Percentiles rank a stretch among this genome's conserved stretches.
Conservation (phyloP, 2,113 vertebrate species). For the Globicephala melas region DNA sequence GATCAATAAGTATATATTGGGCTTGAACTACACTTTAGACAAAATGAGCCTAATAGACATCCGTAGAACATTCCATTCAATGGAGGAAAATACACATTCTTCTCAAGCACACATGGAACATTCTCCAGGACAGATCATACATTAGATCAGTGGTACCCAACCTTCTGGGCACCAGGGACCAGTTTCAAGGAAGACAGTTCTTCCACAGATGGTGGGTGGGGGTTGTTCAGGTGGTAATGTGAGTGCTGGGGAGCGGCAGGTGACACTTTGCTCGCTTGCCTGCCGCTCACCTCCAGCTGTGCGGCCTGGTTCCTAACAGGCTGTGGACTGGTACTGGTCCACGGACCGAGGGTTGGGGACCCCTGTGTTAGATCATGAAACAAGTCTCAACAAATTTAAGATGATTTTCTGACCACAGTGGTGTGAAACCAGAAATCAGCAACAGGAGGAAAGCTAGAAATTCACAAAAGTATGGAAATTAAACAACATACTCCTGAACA, state of each 20-base stretch:
- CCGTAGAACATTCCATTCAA: not conserved
- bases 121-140: not conserved
- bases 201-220: too few relatives aligned
- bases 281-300: too few relatives aligned
- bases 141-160: not conserved
- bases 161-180: too few relatives aligned
- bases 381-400: not conserved
- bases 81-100: not conserved
- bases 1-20: fast-evolving
- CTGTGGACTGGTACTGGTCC: too few relatives aligned
- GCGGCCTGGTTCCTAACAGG: too few relatives aligned
- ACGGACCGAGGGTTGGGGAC: too few relatives aligned
- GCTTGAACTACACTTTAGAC: too few relatives aligned
- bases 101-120: not conserved
- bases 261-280: fast-evolving
- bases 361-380: not conserved
- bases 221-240: too few relatives aligned
- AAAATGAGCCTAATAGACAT: too few relatives aligned
- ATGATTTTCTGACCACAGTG: not conserved
- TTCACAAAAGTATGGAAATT: not conserved
- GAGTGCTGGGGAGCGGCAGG: too few relatives aligned
- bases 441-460: not conserved
- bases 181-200: too few relatives aligned
- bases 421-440: not conserved
- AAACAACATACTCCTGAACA: not conserved